A percentile compares a stretch with the other conserved stretches of the same genome.
Evolutionary conservation across 2,797 vertebrate species (phyloP).

Genomic region (Artibeus lituratus): DNA sequence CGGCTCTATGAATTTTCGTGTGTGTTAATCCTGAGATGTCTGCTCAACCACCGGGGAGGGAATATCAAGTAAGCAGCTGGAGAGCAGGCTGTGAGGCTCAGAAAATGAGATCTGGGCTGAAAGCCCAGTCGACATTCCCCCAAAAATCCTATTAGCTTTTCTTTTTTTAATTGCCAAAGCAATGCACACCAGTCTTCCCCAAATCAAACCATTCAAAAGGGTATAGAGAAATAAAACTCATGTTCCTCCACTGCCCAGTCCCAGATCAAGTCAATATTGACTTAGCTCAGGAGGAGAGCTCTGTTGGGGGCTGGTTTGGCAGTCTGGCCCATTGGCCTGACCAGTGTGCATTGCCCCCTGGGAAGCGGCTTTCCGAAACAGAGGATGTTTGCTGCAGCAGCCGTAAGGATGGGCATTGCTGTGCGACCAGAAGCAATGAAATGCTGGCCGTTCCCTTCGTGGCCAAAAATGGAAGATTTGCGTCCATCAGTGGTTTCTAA

Average conservation of each 20-base stretch:
- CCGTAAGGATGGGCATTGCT: neutral
- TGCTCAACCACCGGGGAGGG: neutral
- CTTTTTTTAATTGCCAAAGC: neutral
- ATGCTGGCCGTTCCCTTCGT: neutral
- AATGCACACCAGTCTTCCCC: neutral
- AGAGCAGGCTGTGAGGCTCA: neutral
- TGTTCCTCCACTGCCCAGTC: too few relatives aligned
- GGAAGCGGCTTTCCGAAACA: neutral
- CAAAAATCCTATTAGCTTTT: neutral
- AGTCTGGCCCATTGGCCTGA: neutral
- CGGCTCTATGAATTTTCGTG: neutral
- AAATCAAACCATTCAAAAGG: neutral
- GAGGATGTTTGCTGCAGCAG: neutral
- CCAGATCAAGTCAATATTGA: neutral
- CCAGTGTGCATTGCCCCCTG: neutral
- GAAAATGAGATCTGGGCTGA: neutral
- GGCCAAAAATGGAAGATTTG: neutral
- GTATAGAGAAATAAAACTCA: neutral
- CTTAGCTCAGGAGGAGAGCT: neutral
- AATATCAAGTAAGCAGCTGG: neutral
- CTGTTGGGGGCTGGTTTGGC: rapidly evolving
- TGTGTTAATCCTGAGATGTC: neutral
- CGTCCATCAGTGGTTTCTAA: neutral
- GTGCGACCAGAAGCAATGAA: neutral
- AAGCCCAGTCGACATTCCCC: neutral